Evolutionary conservation across 2,797 vertebrate species (phyloP).

Genomic region (Spea hammondii): DNA sequence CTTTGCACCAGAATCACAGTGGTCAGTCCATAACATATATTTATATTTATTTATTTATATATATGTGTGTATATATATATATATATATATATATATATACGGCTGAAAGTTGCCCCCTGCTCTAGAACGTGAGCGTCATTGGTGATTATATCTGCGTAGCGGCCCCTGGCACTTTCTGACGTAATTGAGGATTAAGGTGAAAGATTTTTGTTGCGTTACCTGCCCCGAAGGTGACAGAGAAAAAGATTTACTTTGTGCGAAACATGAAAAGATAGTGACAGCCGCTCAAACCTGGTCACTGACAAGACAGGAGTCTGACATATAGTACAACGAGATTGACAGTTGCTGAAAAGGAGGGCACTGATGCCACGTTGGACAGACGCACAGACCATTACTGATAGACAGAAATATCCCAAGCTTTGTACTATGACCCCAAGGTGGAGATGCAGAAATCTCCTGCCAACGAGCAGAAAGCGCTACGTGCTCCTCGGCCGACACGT

Average conservation of each 20-base stretch:
- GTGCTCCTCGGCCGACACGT: not conserved
- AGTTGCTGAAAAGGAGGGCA: conserved; percentile 14
- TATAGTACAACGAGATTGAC: conserved; percentile 30
- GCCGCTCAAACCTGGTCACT: conserved; percentile 9
- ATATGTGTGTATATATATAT: too few species aligned
- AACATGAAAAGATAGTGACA: conserved; percentile 32
- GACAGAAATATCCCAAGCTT: conserved; percentile 27
- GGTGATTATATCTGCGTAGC: not conserved
- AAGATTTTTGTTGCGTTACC: conserved; percentile 22
- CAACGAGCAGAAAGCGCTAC: not conserved
- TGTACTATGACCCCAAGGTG: conserved; percentile 15
- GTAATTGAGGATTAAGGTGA: conserved; percentile 13
- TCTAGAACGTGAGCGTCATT: not conserved
- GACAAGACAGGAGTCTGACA: conserved; percentile 12
- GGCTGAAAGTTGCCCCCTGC: not conserved
- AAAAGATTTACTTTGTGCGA: conserved; percentile 21
- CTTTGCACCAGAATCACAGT: too few species aligned
- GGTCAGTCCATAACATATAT: too few species aligned
- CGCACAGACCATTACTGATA: conserved; percentile 18
- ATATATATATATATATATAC: too few species aligned
- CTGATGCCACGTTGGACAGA: not conserved
- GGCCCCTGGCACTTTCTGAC: conserved; percentile 8
- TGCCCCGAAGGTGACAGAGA: conserved; percentile 33
- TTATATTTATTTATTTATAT: too few species aligned
- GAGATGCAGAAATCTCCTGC: conserved; percentile 1